Base-by-base conservation (phyloP, 2,797 vertebrate genomes). In the Centroberyx gerrardi region DNA sequence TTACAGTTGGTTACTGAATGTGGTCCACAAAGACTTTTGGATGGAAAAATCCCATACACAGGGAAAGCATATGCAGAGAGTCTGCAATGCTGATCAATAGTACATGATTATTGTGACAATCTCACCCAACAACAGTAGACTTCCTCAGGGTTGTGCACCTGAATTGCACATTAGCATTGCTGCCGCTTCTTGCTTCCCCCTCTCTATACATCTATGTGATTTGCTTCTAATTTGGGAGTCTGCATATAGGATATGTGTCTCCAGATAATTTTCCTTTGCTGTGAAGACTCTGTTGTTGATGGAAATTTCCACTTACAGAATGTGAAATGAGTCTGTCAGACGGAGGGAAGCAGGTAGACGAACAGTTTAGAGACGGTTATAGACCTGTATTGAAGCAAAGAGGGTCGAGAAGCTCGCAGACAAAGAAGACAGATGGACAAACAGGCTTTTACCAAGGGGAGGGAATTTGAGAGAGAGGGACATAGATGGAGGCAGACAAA, bases 351-450 rank as follows among this genome's bases (percentile, higher is more conserved):
- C n/a, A 8, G 6, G 9, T 46, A 60, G 68, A 56, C 22, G 22
- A 22, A 22, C 15, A 0, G 5, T 9, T 46, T 18, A 69, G 65
- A 64, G 46, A 14, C 46, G 14, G 10, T 36, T 10, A 14, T 17
- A 4, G 46, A 15, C 46, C 38, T 40, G 38, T 40, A 27, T 36
- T 4, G 31, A 68, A 62, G 53, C 7, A 55, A 40, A 65, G 52
- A 27, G 49, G 15, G 8, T 56, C 38, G 52, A 58, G 54, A 66
- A 55, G 72, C 48, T 68, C 42, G 59, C n/a, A 62, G 67, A 75
- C 1, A 10, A 64, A 74, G 42, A 69, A 79, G 82, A 69, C 51
- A 62, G 83, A 82, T 77, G 76, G 68, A 71, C 54, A 52, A 62
- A 27, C 31, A 8, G 55, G 12, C 22, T 8, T 18, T 6, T 0